These are phyloP conservation scores for Theocolax elegans DNA, from an alignment of 1,140 invertebrate species.

Conservation along the genomic window DNA sequence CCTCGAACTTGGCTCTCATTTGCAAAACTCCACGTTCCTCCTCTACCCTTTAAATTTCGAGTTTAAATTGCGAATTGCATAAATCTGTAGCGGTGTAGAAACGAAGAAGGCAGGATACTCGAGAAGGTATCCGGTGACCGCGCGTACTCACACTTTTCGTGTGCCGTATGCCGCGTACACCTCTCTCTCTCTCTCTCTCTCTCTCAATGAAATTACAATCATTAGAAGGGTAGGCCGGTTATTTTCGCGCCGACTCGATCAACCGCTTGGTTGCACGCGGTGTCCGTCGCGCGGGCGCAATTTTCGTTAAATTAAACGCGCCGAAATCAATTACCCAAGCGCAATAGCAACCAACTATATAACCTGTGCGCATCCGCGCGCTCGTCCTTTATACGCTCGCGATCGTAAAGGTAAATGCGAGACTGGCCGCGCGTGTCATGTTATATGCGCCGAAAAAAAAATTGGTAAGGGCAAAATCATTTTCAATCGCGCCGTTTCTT, in stretches of 20 bases:
- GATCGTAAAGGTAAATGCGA: conserved; percentile 37
- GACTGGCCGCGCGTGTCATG: not conserved
- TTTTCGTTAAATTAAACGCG: conserved; percentile 66
- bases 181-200: too few species aligned
- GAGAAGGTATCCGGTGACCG: conserved; percentile 46
- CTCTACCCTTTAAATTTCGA: too few species aligned
- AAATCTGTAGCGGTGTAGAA: not conserved
- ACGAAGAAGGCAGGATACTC: not conserved
- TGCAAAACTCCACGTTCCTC: too few species aligned
- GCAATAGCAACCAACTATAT: conserved; percentile 45
- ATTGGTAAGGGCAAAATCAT: too few species aligned
- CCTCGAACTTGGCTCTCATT: too few species aligned
- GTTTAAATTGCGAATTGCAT: not conserved
- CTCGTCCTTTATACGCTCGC: not conserved
- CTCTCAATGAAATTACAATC: conserved; percentile 60
- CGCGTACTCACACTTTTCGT: conserved; percentile 36
- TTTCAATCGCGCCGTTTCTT: too few species aligned
- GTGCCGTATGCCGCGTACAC: conserved; percentile 53
- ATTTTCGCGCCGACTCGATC: conserved; percentile 50
- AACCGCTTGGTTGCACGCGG: conserved; percentile 43
- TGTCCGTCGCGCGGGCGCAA: conserved; percentile 49
- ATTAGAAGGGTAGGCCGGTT: conserved; percentile 59
- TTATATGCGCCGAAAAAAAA: too few species aligned
- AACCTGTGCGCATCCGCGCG: too few species aligned
- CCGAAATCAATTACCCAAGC: conserved; percentile 63